Base-by-base conservation (phyloP, 1,140 invertebrate species). In the Bombus confusus region DNA sequence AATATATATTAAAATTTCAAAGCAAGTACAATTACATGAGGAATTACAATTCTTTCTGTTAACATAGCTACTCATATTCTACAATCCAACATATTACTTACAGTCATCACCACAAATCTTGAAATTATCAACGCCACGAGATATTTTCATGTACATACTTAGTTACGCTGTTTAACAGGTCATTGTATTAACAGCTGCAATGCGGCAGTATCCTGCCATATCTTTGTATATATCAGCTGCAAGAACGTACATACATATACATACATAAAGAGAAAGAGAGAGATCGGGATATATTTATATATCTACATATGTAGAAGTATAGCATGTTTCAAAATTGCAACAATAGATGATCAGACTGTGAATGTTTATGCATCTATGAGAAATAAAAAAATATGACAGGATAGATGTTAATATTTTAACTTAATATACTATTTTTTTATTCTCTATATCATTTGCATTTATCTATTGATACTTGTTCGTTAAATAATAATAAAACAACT, bases 181-280 rank as follows among this genome's bases (percentile, higher is more conserved):
- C 83, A 81, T 81, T 86, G 82, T 73, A 78, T 90, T 91, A 92
- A 85, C 83, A 90, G 87, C 86, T 90, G 91, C 90, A 91, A 86
- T 91, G 91, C 91, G 87, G 84, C 87, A 85, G 75, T 90, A 90
- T 82, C 86, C 91, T 75, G 80, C 81, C 80, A 87, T 79, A 87
- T 86, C 80, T 83, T 74, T 80, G 68, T 81, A 68, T 64, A 80
- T 43, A 80, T 47, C 71, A 37, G 59, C 75, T n/a, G 62, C 31
- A 59, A 74, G 62, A 68, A 57, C 15, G 62, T 31, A n/a, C 34
- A 22, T 34, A 31, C 15, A 57, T 31, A 8, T 22, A 34, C 1
- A 25, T 37, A 25, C 2, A 37, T 31, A 37, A 39, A 39, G 43
- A 28, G 31, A 71, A 71, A 71, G 68, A 34, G 39, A 47, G 12